phyloP scores from a whole-genome alignment of 2,113 vertebrate genomes.

The Scomber scombrus region DNA sequence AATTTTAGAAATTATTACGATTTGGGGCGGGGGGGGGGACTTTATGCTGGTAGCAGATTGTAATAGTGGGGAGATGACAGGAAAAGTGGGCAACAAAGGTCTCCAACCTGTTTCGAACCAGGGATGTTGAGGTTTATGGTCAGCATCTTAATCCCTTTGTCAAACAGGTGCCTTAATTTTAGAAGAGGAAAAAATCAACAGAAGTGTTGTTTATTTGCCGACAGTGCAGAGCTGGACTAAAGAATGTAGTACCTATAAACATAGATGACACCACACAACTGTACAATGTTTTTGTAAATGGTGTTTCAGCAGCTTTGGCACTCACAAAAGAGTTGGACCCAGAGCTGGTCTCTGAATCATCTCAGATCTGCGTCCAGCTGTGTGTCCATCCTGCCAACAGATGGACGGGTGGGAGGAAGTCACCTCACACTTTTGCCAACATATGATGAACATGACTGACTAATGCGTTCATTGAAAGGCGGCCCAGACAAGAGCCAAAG shows the following conservation, averaged over 20 bases:
- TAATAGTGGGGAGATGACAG: too few species aligned
- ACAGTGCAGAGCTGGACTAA: neutral
- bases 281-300: neutral
- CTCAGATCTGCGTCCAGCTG: constrained; percentile 56
- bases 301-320: neutral
- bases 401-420: constrained; percentile 47
- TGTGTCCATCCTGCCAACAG: constrained; percentile 55
- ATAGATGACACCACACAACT: neutral
- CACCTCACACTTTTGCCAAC: constrained; percentile 37
- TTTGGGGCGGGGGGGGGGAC: too few species aligned
- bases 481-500: neutral
- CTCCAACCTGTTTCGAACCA: neutral
- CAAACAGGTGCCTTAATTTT: too few species aligned
- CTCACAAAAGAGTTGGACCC: neutral
- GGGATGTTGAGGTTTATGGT: neutral
- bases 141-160: neutral
- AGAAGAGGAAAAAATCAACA: neutral
- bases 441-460: constrained; percentile 29
- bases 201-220: neutral
- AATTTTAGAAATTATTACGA: too few species aligned
- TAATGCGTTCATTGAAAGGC: constrained; percentile 44
- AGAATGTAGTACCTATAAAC: neutral
- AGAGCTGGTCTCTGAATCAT: constrained; percentile 20
- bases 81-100: neutral
- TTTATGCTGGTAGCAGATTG: too few species aligned